Base-by-base conservation (phyloP, 2,113 vertebrate species). In the Dipodomys ordii region DNA sequence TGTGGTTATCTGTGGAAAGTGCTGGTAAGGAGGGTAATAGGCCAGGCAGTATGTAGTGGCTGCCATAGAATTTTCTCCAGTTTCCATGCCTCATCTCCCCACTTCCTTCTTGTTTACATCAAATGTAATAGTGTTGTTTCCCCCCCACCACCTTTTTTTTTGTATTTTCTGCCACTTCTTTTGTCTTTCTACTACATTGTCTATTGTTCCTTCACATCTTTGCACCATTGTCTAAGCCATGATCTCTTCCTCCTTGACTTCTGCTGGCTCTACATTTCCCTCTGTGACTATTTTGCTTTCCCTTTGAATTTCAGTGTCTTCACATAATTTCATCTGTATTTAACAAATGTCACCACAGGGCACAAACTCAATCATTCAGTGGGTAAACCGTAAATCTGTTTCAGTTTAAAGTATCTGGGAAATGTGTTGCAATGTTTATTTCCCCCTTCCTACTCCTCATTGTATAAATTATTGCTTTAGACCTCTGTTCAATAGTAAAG, bases 11-110 rank as follows among this genome's bases (percentile, higher is more conserved):
- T 11, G 15, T 6, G 1, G 20, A 13, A 3, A 4, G 6, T 19
- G 6, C 2, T 16, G 1, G 49, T 39, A 20, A 27, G 16, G 20
- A 20, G 1, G 6, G 19, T 3, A 20, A 2, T 8, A 7, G 6
- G 18, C 53, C 3, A 44, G 1, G 1, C 27, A 15, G 0, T 12
- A n/a, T 28, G 18, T 0, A 0, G 35, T 7, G 11, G 27, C 20
- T 60, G 30, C 1, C 15, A 22, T 0, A 22, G 2, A 60, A 7
- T 2, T 30, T 20, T 30, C 20, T 72, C 25, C 53, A 57, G 3
- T 39, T 39, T 39, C 35, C 35, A 57, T 16, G 6, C 8, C 3
- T 71, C 20, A 6, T 28, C 46, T 5, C 3, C 23, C 3, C 2
- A 15, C 22, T 28, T 19, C 25, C 35, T 90, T 18, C 6, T 20